Percentiles rank a stretch among this genome's conserved stretches.
Conservation (phyloP, 1,140 invertebrate genomes). For the Drusus annulatus region DNA sequence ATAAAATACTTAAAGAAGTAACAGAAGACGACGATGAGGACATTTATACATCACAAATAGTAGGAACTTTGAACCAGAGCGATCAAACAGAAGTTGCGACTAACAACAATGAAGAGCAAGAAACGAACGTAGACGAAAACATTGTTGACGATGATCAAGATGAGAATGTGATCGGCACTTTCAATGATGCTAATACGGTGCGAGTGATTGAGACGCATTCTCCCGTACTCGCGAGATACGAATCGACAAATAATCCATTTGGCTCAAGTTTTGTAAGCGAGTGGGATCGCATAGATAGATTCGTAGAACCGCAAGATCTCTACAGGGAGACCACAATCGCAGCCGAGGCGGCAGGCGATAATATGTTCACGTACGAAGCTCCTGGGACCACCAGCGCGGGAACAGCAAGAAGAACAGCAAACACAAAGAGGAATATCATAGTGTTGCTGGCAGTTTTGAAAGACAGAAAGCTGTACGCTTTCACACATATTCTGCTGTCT, state of each 20-base stretch:
- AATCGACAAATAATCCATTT: constrained; percentile 44
- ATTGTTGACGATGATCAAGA: constrained; percentile 63
- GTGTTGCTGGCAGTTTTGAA: constrained; percentile 65
- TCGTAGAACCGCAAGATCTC: constrained; percentile 62
- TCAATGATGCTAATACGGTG: constrained; percentile 64
- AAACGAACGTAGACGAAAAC: background rate
- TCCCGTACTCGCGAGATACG: constrained; percentile 61
- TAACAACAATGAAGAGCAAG: constrained; percentile 36
- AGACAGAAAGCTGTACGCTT: constrained; percentile 68
- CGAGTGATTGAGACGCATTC: constrained; percentile 64
- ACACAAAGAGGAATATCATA: constrained; percentile 67
- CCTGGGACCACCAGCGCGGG: constrained; percentile 47
- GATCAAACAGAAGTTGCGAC: constrained; percentile 1
- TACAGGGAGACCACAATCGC: constrained; percentile 69
- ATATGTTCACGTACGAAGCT: constrained; percentile 61
- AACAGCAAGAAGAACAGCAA: constrained; percentile 64
- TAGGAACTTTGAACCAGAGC: background rate
- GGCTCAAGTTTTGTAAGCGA: constrained; percentile 56
- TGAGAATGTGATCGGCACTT: constrained; percentile 65
- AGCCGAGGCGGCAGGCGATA: constrained; percentile 59
- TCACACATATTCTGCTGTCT: constrained; percentile 65
- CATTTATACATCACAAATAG: constrained; percentile 63
- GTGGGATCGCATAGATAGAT: constrained; percentile 63
- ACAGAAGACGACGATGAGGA: constrained; percentile 70
- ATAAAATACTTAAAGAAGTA: constrained; percentile 67